Base-by-base conservation (phyloP, 2,113 vertebrate genomes). In the Carassius carassius region DNA sequence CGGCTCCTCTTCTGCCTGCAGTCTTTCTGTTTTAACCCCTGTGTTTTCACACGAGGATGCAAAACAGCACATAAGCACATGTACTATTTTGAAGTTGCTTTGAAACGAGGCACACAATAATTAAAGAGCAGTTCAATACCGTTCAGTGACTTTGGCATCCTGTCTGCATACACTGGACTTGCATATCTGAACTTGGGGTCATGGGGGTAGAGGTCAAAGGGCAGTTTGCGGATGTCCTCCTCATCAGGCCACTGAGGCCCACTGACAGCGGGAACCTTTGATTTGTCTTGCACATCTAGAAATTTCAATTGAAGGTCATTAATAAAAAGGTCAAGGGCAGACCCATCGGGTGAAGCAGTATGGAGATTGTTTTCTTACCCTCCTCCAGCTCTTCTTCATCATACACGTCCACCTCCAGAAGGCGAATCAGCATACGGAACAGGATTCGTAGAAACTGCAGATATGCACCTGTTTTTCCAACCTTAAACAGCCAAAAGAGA, bases 401-500 rank as follows among this genome's bases (percentile, higher is more conserved):
- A 0, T 97, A 98, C 76, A 99, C 97, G 1, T 99, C 98, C 0
- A 99, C 98, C 90, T 99, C 98, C 88, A 98, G 90, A 79, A 99
- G 94, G 25, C 98, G 93, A 92, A 99, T 98, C 89, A 99, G 95
- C 98, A 99, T 99, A 49, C 97, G 97, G 84, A 97, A 99, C 8
- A 99, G 95, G 89, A 99, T 97, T 54, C 98, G 94, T 0, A 99
- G 95, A 91, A 99, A 99, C 93, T 99, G 98, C 87, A 99, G 90
- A 86, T 99, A 99, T 23, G 98, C 97, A 23, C 98, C 98, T 0
- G 98, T 99, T 92, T 99, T 99, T 21, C 98, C 98, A 88, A 98
- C 97, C 98, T 99, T 69, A 0, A 54, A 67, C 62, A 82, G 9
- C 44, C 25, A 86, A 29, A 17, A 60, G 0, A 25, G 5, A 74